Evolutionary conservation across 1,140 invertebrate species (phyloP).

Genomic region (Drosophila triauraria): DNA sequence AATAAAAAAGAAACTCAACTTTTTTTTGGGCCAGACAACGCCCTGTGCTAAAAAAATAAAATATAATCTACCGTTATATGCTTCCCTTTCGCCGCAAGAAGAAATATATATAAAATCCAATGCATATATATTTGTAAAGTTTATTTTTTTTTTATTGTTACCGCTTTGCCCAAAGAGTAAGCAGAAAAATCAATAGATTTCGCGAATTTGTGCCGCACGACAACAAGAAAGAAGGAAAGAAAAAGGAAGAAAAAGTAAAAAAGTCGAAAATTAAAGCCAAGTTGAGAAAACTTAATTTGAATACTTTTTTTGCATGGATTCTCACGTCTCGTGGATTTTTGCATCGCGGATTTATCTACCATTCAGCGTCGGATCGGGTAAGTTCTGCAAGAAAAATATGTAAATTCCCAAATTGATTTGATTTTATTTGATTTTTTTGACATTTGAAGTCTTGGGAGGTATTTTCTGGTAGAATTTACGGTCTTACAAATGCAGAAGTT

Average conservation of each 20-base stretch:
- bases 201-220: constrained; percentile 18
- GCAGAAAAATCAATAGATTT: constrained; percentile 26
- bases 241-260: neutral
- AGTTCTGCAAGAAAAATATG: neutral
- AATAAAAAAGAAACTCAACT: constrained; percentile 14
- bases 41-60: constrained; percentile 24
- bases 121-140: constrained; percentile 10
- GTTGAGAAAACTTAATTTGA: constrained; percentile 11
- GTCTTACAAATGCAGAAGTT: neutral
- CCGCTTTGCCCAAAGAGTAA: neutral
- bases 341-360: constrained; percentile 13
- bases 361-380: constrained; percentile 3
- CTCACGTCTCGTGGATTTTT: constrained; percentile 20
- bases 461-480: neutral
- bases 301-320: constrained; percentile 10
- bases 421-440: neutral
- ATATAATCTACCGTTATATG: constrained; percentile 8
- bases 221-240: neutral
- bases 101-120: neutral
- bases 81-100: constrained; percentile 9
- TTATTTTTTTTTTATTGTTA: constrained; percentile 32
- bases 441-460: neutral
- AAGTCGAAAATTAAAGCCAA: constrained; percentile 4
- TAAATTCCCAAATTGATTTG: neutral
- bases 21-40: constrained; percentile 34